phyloP scores from a whole-genome alignment of 2,113 vertebrate genomes.

The Myrmophylax atrothorax region DNA sequence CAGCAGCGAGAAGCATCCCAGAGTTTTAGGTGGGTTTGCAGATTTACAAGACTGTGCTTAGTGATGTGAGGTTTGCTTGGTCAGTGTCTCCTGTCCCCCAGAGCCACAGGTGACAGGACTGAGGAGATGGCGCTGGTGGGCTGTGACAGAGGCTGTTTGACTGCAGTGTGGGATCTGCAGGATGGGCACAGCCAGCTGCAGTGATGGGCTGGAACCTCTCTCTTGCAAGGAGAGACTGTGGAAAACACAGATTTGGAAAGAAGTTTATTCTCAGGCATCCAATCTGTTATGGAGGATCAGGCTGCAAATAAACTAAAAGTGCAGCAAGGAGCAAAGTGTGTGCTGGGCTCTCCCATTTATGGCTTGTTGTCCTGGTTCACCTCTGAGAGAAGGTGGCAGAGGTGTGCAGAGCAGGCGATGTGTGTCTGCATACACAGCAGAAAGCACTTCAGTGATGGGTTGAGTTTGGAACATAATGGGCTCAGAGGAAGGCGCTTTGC shows the following conservation, averaged over 20 bases:
- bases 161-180: background rate
- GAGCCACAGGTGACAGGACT: background rate
- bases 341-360: background rate
- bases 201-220: accelerated
- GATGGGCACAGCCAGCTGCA: background rate
- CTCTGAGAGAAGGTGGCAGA: background rate
- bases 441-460: background rate
- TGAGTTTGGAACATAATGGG: background rate
- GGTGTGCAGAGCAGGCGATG: background rate
- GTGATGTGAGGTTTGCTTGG: background rate
- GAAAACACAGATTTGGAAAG: background rate
- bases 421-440: background rate
- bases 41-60: background rate
- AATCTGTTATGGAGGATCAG: background rate
- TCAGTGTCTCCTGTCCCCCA: background rate
- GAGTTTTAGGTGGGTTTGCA: background rate
- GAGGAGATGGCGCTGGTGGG: background rate
- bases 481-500: background rate
- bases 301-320: background rate
- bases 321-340: background rate
- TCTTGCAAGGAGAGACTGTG: background rate
- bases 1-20: accelerated
- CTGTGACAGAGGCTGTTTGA: background rate
- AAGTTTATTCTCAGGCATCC: background rate
- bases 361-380: accelerated